A percentile compares a stretch with the other conserved stretches of the same genome.
Conservation (phyloP, 1,140 invertebrate genomes). For the Sminthurides bifidus region DNA sequence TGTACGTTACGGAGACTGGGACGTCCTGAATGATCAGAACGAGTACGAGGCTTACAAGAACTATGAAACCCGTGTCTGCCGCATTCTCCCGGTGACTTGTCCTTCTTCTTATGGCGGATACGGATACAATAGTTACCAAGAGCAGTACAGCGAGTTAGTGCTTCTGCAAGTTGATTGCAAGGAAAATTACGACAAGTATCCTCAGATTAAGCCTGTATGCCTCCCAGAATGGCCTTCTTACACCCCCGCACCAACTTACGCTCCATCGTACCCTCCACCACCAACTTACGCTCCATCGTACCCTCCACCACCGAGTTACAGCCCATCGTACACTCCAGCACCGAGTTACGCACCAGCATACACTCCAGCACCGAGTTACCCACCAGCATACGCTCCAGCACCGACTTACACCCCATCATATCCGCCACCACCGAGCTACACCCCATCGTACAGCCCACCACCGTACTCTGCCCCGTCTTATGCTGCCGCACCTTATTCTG, state of each 20-base stretch:
- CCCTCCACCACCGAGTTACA: conserved; percentile 4
- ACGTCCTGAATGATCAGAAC: conserved; percentile 21
- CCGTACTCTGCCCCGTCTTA: background rate
- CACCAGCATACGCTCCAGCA: background rate
- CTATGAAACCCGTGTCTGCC: conserved; percentile 23
- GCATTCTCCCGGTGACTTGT: conserved; percentile 17
- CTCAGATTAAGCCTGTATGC: conserved; percentile 15
- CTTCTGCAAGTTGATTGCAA: conserved; percentile 14
- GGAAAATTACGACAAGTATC: conserved; percentile 13
- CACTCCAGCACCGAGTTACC: background rate
- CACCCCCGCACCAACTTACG: background rate
- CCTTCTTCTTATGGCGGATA: conserved; percentile 15
- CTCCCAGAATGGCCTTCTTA: conserved; percentile 19
- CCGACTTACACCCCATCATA: conserved; percentile 1
- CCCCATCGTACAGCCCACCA: background rate
- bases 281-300: conserved; percentile 10
- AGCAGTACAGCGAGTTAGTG: conserved; percentile 1
- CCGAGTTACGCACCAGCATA: conserved; percentile 8
- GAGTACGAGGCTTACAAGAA: conserved; percentile 30
- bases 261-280: conserved; percentile 11
- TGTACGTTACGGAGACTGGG: conserved; percentile 26
- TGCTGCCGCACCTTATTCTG: no score
- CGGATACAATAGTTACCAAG: background rate
- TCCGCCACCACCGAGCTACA: background rate
- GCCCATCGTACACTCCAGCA: conserved; percentile 11